Conservation (phyloP, 2,888 invertebrate species). For the Cactoblastis cactorum region DNA sequence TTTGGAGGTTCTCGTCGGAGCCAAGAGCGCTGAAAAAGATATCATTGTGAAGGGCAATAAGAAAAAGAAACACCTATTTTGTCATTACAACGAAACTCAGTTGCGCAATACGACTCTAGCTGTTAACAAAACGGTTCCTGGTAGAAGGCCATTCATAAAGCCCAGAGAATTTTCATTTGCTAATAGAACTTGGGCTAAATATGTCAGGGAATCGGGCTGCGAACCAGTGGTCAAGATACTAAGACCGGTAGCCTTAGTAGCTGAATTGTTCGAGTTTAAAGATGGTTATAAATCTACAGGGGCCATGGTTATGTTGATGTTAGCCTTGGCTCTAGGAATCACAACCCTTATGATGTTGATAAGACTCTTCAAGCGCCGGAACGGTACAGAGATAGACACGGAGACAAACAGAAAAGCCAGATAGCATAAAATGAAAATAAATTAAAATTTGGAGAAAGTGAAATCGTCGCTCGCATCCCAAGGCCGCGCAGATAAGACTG, state of each 20-base stretch:
- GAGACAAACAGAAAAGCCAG: constrained; percentile 56
- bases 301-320: constrained; percentile 49
- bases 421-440: constrained; percentile 37
- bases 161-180: constrained; percentile 79
- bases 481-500: constrained; percentile 4
- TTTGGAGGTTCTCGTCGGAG: constrained; percentile 82
- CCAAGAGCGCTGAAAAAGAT: constrained; percentile 81
- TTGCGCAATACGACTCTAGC: constrained; percentile 68
- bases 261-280: constrained; percentile 37
- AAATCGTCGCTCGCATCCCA: not conserved
- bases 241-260: constrained; percentile 58
- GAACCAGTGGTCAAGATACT: constrained; percentile 74
- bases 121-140: constrained; percentile 73
- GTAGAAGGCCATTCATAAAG: constrained; percentile 78
- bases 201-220: constrained; percentile 83
- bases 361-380: constrained; percentile 46
- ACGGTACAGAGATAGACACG: constrained; percentile 37
- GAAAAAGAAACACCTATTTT: constrained; percentile 81
- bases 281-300: constrained; percentile 40
- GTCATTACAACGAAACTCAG: constrained; percentile 81
- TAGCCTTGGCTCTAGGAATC: constrained; percentile 49
- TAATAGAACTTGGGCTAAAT: constrained; percentile 86
- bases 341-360: constrained; percentile 60
- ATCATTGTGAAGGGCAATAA: constrained; percentile 82
- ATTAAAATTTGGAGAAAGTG: constrained; percentile 11